Evolutionary conservation across 2,113 vertebrate species (phyloP), one percentile per base, ranked within the genome.

Genomic region (Scolopax mira): DNA sequence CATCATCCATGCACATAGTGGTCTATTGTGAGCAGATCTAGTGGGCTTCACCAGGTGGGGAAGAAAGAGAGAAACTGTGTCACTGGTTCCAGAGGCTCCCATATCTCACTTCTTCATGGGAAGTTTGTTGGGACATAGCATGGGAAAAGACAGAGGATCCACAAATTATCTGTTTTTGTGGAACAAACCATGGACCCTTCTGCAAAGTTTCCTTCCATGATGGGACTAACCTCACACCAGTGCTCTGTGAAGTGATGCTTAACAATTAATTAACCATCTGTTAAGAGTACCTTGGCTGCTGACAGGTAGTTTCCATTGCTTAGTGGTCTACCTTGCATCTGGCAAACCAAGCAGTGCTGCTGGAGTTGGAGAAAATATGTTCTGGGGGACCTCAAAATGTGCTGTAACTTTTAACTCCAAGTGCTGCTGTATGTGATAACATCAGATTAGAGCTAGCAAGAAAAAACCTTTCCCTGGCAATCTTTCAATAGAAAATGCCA

Each of bases 401-500:
- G n/a, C 61, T 61, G 57, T 77, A 79, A 4, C 72, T 82, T 84
- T 91, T 74, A 91, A 77, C 57, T 82, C 37, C 44, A 12, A 79
- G 52, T 2, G 0, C 57, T 92, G 84, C 73, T 88, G 71, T 72
- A 58, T 44, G 2, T 37, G 87, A 57, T 58, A 96, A 65, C n/a
- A 93, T 82, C 77, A 81, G 77, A 87, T 72, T 69, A 79, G 62
- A 79, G 7, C 25, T 33, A 79, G 70, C 52, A 89, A 78, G 65
- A 48, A 70, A 85, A 74, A 89, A 1, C 5, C 35, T 94, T 75
- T 77, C 89, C 84, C 73, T 96, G 87, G 87, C 80, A 82, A 11
- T 65, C 69, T 96, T 91, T 91, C 93, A 84, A 7, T 85, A 84
- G 94, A 92, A 97, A 97, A 94, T 93, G 94, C 70, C 95, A 92